Evolutionary conservation across 2,113 vertebrate genomes (phyloP), one percentile per base, ranked within the genome.

Genomic region (Hippocampus barbouri): DNA sequence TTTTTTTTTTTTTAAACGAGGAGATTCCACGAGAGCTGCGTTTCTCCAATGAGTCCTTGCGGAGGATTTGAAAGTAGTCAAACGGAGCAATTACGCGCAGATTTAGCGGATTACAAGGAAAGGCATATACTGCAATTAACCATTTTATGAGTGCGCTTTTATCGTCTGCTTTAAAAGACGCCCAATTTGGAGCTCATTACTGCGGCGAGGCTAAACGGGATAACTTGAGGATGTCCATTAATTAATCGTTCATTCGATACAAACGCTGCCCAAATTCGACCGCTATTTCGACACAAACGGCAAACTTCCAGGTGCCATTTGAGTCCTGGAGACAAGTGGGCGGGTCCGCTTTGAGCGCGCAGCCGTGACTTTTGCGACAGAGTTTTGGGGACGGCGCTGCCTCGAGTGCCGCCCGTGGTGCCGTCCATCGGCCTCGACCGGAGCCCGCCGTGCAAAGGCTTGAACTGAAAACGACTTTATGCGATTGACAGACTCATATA

Each of bases 161-260:
- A 70, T 60, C 59, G 20, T 68, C 25, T 51, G 75, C 59, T 79
- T 86, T 78, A 86, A 73, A 81, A 79, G 75, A 69, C 66, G 59
- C 43, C 51, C 70, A 80, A 72, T 79, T 75, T 80, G 70, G 69
- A 73, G 80, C 79, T 70, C 75, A 69, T 78, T 79, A 69, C 72
- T 23, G 30, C 66, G 68, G 49, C 40, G 21, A 72, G 38, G 56
- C 66, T 74, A 14, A 81, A 68, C 7, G 43, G 72, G 68, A 51
- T 63, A 63, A 64, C 73, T 70, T 68, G 40, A 11, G 45, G 74
- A 30, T 69, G 56, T 70, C 69, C 56, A 45, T 60, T 69, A 70
- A 78, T n/a, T 5, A 71, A 41, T 49, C 3, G 21, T 63, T 34
- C 34, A 63, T 66, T 59, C 73, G 68, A 38, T 83, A 40, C 61